Evolutionary conservation across 1,140 invertebrate species (phyloP).

Genomic region (Ceratosolen fusciceps): DNA sequence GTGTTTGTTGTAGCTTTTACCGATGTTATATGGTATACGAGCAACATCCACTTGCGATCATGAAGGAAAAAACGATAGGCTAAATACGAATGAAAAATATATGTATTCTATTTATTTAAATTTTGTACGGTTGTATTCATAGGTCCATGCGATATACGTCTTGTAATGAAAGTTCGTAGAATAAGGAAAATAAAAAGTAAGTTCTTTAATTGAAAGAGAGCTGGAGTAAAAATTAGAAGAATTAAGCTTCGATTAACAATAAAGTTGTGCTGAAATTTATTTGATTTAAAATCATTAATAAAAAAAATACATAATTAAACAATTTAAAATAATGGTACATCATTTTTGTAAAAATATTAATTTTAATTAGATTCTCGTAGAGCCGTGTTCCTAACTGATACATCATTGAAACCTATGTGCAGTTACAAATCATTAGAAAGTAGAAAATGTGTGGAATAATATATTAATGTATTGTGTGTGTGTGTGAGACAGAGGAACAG

Average conservation of each 20-base stretch:
- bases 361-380: constrained; percentile 26
- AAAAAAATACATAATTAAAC: background rate
- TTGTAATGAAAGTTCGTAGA: constrained; percentile 27
- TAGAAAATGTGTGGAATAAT: background rate
- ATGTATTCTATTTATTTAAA: constrained; percentile 27
- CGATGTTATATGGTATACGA: constrained; percentile 30
- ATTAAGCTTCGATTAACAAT: background rate
- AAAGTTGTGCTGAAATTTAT: background rate
- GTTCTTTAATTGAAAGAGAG: background rate
- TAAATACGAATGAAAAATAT: background rate
- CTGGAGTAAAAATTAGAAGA: background rate
- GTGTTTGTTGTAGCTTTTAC: constrained; percentile 28
- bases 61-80: background rate
- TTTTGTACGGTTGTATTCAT: constrained; percentile 5
- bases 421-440: background rate
- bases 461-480: background rate
- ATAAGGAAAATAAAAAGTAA: constrained; percentile 4
- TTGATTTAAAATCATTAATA: constrained; percentile 21
- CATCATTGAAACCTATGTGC: constrained; percentile 3
- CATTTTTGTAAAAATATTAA: constrained; percentile 21
- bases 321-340: constrained; percentile 21
- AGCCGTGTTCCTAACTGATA: background rate
- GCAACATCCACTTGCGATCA: constrained; percentile 9
- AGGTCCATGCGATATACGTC: constrained; percentile 8
- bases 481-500: background rate